A percentile compares a stretch with the other conserved stretches of the same genome.
phyloP scores from a whole-genome alignment of 2,797 vertebrate genomes.

The Spinus pinus region DNA sequence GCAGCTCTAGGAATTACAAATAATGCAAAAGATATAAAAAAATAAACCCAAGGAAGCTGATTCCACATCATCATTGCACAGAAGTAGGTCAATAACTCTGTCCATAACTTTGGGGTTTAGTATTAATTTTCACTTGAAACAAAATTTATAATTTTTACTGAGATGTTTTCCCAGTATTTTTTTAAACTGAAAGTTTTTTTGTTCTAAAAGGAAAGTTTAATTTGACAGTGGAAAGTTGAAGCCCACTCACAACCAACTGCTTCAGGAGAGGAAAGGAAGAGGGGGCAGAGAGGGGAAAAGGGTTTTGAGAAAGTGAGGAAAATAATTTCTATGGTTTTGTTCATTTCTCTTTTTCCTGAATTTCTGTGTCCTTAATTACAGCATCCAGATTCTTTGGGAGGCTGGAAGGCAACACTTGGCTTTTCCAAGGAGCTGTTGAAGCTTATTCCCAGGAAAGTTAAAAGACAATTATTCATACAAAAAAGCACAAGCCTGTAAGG shows the following conservation, averaged over 20 bases:
- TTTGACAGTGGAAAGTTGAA: not conserved
- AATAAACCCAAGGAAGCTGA: not conserved
- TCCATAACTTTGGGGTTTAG: not conserved
- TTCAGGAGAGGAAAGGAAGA: not conserved
- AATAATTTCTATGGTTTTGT: accelerated
- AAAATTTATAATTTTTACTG: not conserved
- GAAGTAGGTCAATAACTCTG: not conserved
- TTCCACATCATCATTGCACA: not conserved
- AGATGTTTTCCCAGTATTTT: not conserved
- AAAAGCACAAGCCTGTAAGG: not conserved
- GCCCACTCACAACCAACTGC: accelerated
- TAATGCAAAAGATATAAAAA: not conserved
- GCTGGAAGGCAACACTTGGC: not conserved
- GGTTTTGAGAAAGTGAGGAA: not conserved
- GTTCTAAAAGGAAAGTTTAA: not conserved
- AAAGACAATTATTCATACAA: not conserved
- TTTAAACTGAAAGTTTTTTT: not conserved
- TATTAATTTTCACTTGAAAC: not conserved
- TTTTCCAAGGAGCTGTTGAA: not conserved
- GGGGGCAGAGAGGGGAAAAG: not conserved
- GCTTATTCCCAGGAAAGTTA: not conserved
- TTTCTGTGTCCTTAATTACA: not conserved
- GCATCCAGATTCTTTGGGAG: not conserved
- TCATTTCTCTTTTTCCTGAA: not conserved
- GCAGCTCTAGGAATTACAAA: not conserved